Base-by-base conservation (phyloP, 2,888 invertebrate species). In the Drosophila tanythrix region DNA sequence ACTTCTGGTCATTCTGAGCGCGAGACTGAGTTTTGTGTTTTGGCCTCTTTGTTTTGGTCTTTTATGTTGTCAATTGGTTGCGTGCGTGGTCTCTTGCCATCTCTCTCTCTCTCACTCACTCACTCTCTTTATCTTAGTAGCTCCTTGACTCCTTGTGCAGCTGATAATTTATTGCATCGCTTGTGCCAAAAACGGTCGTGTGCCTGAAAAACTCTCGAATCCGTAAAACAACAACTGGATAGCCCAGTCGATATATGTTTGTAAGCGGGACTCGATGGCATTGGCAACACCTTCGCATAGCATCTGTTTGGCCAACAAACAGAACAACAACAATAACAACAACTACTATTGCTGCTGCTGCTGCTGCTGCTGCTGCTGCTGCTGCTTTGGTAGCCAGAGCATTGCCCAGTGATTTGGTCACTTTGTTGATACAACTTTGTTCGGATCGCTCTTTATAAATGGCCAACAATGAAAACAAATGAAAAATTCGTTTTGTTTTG, bases 151-250 rank as follows among this genome's bases (percentile, higher is more conserved):
- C 64, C 65, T 79, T 83, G 68, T 85, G 79, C 70, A 78, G 77
- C 89, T 81, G 82, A 90, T 90, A 90, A 90, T 90, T 90, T 90
- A 90, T 90, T 77, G 81, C 91, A 78, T 75, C 80, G 82, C 81
- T 86, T 82, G 89, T 70, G 76, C 89, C 84, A 73, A 81, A 87
- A 88, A 88, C 76, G 73, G 90, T 88, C 89, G 87, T 88, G 90
- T 90, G 89, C 90, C 89, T 79, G 71, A 79, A 67, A 46, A 59
- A 76, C 76, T 77, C 83, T 84, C 63, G 68, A 69, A 65, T 65
- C 60, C 55, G 40, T 38, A 52, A 29, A 29, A 35, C 56, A 35
- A 43, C 58, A 70, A 70, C 80, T 64, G 73, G 67, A 77, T 64
- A 67, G 64, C 70, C 65, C 46, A 56, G 68, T 55, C 67, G 33